Evolutionary conservation across 30 jellyfish, hydroid and myxozoan genomes (phyloP).

Genomic region (Aurelia coerulea): DNA sequence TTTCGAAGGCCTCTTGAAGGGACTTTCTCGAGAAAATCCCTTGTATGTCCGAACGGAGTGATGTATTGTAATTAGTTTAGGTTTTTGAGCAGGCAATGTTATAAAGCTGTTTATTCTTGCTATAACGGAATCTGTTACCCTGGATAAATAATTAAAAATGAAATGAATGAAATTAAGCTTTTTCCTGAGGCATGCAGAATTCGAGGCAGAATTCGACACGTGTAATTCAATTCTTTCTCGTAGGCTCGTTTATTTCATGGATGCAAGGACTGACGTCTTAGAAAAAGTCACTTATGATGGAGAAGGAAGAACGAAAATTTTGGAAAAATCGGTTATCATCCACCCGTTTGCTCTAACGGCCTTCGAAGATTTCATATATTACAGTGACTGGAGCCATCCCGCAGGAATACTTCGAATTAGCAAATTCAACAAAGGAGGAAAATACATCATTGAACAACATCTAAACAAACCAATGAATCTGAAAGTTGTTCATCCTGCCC

Average conservation of each 20-base stretch:
- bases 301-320: conserved; percentile 63
- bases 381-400: conserved; percentile 95
- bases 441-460: conserved; percentile 37
- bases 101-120: no score
- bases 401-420: conserved; percentile 81
- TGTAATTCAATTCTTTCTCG: no score
- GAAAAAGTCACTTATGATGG: conserved; percentile 85
- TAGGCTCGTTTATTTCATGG: conserved; percentile 85
- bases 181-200: no score
- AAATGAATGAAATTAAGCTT: no score
- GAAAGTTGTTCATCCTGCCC: conserved; percentile 87
- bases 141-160: no score
- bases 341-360: conserved; percentile 92
- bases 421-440: conserved; percentile 67
- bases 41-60: no score
- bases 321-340: conserved; percentile 59
- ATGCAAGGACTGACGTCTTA: conserved; percentile 79
- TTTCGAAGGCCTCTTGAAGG: no score
- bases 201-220: no score
- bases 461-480: conserved; percentile 91
- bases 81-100: no score
- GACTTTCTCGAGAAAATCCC: no score
- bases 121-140: no score
- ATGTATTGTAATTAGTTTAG: no score
- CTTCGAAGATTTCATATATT: conserved; percentile 88